Conservation (phyloP, 2,113 vertebrate species). For the Polyodon spathula region DNA sequence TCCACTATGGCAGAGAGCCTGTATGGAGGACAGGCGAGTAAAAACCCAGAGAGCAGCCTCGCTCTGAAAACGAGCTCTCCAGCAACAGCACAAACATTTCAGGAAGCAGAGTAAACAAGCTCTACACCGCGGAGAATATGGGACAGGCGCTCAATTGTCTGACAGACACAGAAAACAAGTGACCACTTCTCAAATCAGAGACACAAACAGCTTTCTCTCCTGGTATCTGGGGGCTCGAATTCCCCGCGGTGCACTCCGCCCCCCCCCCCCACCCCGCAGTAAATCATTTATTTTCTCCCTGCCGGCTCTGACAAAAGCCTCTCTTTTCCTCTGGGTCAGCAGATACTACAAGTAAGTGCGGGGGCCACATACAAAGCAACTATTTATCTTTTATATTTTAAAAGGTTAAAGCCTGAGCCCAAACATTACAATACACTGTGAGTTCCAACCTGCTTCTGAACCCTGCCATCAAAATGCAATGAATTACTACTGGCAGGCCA, state of each 20-base stretch:
- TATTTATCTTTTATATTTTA: slow-evolving; percentile 35
- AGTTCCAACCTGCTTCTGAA: too few species aligned
- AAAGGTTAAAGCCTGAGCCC: slow-evolving; percentile 29
- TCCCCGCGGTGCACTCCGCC: slow-evolving; percentile 15
- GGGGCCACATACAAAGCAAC: slow-evolving; percentile 31
- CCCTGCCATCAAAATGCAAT: too few species aligned
- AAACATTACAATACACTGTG: too few species aligned
- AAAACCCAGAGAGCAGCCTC: neutral
- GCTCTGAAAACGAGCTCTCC: slow-evolving; percentile 16
- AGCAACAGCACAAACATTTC: slow-evolving; percentile 39
- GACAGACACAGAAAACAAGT: slow-evolving; percentile 18
- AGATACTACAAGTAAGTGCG: slow-evolving; percentile 37
- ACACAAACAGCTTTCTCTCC: slow-evolving; percentile 29
- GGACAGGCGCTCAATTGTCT: slow-evolving; percentile 29
- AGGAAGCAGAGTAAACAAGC: slow-evolving; percentile 35
- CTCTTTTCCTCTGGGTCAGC: slow-evolving; percentile 40
- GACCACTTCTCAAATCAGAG: neutral
- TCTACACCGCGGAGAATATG: slow-evolving; percentile 27
- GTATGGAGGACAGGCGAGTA: neutral
- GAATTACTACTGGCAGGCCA: too few species aligned
- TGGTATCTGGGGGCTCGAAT: slow-evolving; percentile 24
- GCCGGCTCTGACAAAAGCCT: slow-evolving; percentile 31
- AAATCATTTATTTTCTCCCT: slow-evolving; percentile 44
- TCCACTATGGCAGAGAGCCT: too few species aligned
- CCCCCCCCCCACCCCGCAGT: slow-evolving; percentile 30